Evolutionary conservation across 2,888 invertebrate species (phyloP).

Genomic region (Lasioglossum zephyrum): DNA sequence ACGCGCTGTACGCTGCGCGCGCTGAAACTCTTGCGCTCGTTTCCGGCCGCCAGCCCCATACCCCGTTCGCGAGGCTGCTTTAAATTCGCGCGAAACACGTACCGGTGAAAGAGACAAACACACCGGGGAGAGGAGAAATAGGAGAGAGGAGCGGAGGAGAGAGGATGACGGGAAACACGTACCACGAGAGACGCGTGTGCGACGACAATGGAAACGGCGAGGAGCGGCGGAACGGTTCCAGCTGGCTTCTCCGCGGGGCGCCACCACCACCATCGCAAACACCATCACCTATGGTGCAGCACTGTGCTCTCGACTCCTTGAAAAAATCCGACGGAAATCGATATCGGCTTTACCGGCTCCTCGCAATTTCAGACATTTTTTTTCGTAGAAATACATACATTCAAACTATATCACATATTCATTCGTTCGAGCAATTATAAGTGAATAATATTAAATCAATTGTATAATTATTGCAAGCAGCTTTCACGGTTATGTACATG

Average conservation of each 20-base stretch:
- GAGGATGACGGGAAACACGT: not conserved
- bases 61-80: slow-evolving; percentile 28
- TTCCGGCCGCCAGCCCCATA: slow-evolving; percentile 7
- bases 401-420: not conserved
- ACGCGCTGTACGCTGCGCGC: not conserved
- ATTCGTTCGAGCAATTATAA: not conserved
- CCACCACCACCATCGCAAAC: slow-evolving; percentile 53
- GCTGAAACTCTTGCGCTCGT: slow-evolving; percentile 19
- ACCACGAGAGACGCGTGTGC: slow-evolving; percentile 54
- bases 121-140: not conserved
- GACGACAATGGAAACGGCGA: slow-evolving; percentile 53
- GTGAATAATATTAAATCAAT: not conserved
- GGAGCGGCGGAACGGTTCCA: slow-evolving; percentile 60
- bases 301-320: not conserved
- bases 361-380: not conserved
- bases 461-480: not conserved
- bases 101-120: not conserved
- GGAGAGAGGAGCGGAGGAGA: not conserved
- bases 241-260: slow-evolving; percentile 76
- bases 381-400: not conserved
- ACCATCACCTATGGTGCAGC: slow-evolving; percentile 33
- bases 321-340: not conserved
- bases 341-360: not conserved
- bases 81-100: slow-evolving; percentile 46
- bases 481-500: too few relatives aligned